These are phyloP conservation scores for Chloebia gouldiae DNA, from an alignment of 2,113 vertebrate species.

Conservation along the genomic window DNA sequence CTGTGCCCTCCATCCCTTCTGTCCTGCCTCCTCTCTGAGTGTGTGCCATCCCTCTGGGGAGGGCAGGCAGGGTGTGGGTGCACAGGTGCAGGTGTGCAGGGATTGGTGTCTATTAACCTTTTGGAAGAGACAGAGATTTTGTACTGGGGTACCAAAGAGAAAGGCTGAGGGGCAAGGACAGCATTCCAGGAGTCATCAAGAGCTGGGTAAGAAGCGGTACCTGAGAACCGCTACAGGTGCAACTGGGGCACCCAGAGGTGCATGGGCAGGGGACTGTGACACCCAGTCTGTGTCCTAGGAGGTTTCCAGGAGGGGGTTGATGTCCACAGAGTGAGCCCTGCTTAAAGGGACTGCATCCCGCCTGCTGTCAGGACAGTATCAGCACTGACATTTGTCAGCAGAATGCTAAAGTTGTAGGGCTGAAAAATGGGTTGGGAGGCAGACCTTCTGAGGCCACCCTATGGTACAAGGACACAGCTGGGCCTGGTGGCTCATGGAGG, in stretches of 20 bases:
- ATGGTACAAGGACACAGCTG: not conserved
- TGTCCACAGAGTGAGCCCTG: not conserved
- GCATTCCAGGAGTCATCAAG: rapidly evolving
- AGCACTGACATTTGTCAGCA: not conserved
- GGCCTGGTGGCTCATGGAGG: not conserved
- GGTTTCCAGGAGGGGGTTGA: not conserved
- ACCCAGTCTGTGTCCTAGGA: not conserved
- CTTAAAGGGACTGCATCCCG: not conserved
- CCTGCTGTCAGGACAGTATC: not conserved
- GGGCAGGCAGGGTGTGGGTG: not conserved
- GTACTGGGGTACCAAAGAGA: not conserved
- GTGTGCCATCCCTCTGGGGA: not conserved
- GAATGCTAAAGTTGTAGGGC: not conserved
- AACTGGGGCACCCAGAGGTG: not conserved
- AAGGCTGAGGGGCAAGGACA: not conserved
- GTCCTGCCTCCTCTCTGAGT: rapidly evolving
- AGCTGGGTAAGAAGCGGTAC: not conserved
- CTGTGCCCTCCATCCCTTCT: not conserved
- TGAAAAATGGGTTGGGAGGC: not conserved
- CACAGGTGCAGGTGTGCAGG: not conserved
- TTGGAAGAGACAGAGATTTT: not conserved
- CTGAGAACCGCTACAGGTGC: rapidly evolving
- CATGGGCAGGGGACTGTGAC: not conserved
- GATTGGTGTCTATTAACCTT: rapidly evolving
- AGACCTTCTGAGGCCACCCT: not conserved